phyloP scores from a whole-genome alignment of 1,140 invertebrate species.

The Anadara kagoshimensis region DNA sequence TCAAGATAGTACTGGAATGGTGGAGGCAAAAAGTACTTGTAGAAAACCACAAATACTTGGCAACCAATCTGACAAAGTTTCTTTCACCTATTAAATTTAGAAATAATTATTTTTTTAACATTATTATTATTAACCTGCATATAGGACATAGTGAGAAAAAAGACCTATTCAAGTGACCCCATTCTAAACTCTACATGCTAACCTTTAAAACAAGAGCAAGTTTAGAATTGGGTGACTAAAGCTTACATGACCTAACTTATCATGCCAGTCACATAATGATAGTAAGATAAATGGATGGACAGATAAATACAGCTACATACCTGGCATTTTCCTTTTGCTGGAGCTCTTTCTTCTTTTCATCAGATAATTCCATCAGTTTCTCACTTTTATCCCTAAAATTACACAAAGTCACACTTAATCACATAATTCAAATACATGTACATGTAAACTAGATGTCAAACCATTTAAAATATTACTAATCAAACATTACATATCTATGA shows the following conservation, averaged over 20 bases:
- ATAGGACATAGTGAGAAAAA: conserved; percentile 2
- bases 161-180: background rate
- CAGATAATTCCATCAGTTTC: conserved; percentile 77
- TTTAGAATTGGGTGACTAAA: background rate
- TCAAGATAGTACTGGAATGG: no score
- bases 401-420: background rate
- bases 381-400: conserved; percentile 80
- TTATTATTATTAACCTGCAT: background rate
- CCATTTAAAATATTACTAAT: no score
- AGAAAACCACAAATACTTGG: no score
- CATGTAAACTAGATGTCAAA: no score
- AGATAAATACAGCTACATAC: conserved; percentile 37
- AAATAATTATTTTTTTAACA: no score
- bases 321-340: conserved; percentile 77
- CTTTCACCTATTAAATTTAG: no score
- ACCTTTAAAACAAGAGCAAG: background rate
- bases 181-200: background rate
- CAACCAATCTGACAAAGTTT: no score
- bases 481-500: no score
- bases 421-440: no score
- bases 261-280: background rate
- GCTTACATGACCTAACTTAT: background rate
- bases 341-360: conserved; percentile 80
- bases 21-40: no score
- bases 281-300: no score